phyloP scores from a whole-genome alignment of 2,113 vertebrate species.

The Bubalus kerabau region DNA sequence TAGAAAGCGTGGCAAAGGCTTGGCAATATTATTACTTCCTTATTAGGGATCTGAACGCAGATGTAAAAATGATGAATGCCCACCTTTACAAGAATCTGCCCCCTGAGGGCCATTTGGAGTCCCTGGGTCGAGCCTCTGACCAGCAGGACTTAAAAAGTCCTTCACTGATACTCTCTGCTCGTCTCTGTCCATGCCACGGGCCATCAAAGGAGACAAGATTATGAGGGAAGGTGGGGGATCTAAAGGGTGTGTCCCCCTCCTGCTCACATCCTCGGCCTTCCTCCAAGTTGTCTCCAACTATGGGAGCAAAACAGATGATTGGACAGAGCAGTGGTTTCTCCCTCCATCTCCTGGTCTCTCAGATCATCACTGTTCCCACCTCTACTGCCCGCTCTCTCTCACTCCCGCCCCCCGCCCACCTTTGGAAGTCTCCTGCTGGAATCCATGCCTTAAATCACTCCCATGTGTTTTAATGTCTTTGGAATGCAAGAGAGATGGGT shows the following conservation, averaged over 20 bases:
- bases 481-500: background rate
- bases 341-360: background rate
- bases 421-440: background rate
- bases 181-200: background rate
- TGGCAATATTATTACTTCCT: conserved; percentile 66
- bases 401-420: background rate
- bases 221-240: background rate
- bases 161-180: background rate
- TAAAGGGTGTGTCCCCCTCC: background rate
- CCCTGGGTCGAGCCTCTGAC: background rate
- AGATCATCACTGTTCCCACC: background rate
- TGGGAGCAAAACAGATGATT: accelerated
- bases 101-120: background rate
- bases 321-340: background rate
- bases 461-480: background rate
- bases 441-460: background rate
- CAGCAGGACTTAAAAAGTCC: background rate
- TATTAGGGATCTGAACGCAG: conserved; percentile 57
- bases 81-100: conserved; percentile 21
- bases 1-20: conserved; percentile 69
- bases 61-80: conserved; percentile 48
- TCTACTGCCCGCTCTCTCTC: background rate
- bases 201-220: background rate
- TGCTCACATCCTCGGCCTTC: background rate
- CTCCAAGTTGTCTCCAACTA: background rate